phyloP scores from a whole-genome alignment of 2,113 vertebrate genomes.

The Otolemur garnettii region DNA sequence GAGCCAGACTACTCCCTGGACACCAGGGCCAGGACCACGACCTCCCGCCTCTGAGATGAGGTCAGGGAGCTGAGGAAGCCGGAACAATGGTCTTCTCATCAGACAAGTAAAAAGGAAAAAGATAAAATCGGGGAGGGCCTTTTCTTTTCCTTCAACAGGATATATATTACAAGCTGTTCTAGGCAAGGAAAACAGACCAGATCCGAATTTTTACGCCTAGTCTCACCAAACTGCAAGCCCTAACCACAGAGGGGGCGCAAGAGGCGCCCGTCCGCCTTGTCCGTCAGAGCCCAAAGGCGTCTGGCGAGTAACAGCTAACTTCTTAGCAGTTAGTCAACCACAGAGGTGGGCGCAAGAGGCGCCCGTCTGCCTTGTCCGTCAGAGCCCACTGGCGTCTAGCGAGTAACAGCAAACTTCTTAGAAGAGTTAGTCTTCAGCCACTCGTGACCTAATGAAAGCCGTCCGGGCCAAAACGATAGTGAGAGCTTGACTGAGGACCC shows the following conservation, averaged over 20 bases:
- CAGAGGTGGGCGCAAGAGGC: not conserved
- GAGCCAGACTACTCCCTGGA: too few relatives aligned
- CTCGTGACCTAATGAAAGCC: not conserved
- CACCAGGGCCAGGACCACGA: fast-evolving
- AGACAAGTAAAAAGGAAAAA: not conserved
- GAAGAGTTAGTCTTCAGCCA: not conserved
- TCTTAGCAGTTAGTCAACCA: not conserved
- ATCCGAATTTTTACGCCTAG: not conserved
- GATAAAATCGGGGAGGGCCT: not conserved
- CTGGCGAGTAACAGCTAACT: not conserved
- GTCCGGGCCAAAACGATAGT: not conserved
- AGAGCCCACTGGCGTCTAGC: not conserved
- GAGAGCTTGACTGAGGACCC: not conserved
- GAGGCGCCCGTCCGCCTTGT: not conserved
- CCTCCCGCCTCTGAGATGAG: not conserved
- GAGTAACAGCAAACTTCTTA: not conserved
- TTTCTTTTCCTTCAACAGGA: not conserved
- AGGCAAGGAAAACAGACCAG: not conserved
- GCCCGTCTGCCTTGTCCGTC: not conserved
- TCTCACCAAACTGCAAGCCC: not conserved
- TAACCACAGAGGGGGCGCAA: not conserved
- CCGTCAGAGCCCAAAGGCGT: not conserved
- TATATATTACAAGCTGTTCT: not conserved
- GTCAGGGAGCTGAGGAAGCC: not conserved
- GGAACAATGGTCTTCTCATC: not conserved